A percentile compares a stretch with the other conserved stretches of the same genome.
These are phyloP conservation scores for Lymantria monacha DNA, from an alignment of 2,888 invertebrate genomes.

Conservation along the genomic window DNA sequence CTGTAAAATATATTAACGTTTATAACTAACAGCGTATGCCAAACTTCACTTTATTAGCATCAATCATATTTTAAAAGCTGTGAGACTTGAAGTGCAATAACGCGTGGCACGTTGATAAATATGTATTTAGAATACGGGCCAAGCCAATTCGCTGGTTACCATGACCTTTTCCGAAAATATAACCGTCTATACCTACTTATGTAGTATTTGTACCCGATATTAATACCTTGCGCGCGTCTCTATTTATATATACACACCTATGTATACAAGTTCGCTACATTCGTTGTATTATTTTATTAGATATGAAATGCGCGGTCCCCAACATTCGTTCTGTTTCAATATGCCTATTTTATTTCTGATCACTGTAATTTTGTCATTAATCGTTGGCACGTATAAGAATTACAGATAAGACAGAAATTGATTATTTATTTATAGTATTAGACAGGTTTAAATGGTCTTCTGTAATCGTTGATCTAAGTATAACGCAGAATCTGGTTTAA, in stretches of 20 bases:
- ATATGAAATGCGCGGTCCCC: slow-evolving; percentile 53
- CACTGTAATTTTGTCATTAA: not conserved
- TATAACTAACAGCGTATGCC: too few species aligned
- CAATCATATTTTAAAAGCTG: not conserved
- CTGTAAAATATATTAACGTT: too few species aligned
- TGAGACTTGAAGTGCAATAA: not conserved
- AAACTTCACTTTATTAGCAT: too few species aligned
- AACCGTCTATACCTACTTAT: slow-evolving; percentile 41
- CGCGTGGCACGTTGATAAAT: not conserved
- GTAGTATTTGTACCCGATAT: slow-evolving; percentile 57
- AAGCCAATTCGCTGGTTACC: slow-evolving; percentile 44
- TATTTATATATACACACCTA: slow-evolving; percentile 43
- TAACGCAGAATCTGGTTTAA: too few species aligned
- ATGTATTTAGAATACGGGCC: slow-evolving; percentile 24
- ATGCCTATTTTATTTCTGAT: slow-evolving; percentile 29
- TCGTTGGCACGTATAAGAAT: too few species aligned
- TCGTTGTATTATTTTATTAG: slow-evolving; percentile 61
- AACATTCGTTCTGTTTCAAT: slow-evolving; percentile 9
- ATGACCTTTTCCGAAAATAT: slow-evolving; percentile 70
- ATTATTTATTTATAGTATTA: too few species aligned
- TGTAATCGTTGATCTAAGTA: too few species aligned
- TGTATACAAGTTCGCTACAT: slow-evolving; percentile 23
- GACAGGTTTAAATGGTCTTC: too few species aligned
- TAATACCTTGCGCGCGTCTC: slow-evolving; percentile 51
- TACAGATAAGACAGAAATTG: too few species aligned